Conservation (phyloP, 2,113 vertebrate species). For the Romanogobio albipinnatus region DNA sequence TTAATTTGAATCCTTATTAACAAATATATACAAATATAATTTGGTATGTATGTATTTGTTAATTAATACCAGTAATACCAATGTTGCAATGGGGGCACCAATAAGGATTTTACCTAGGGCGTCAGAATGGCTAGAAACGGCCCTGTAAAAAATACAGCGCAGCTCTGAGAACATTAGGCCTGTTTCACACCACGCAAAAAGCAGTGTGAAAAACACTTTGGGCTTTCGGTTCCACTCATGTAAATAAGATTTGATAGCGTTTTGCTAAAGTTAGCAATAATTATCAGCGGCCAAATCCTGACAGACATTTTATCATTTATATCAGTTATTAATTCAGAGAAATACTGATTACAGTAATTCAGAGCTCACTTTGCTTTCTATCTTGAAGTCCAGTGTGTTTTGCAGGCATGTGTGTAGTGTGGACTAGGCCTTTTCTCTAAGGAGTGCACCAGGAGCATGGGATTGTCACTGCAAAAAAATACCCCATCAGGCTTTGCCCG, state of each 20-base stretch:
- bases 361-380: background rate
- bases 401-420: background rate
- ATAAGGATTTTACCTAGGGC: no score
- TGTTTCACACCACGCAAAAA: background rate
- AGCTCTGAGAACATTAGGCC: background rate
- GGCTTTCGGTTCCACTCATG: background rate
- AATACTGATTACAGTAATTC: background rate
- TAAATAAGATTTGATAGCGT: background rate
- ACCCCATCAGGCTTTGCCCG: constrained; percentile 11
- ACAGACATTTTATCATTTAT: background rate
- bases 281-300: background rate
- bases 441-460: background rate
- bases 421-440: background rate
- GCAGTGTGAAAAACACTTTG: background rate
- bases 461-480: background rate
- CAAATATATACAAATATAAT: no score
- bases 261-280: background rate
- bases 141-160: background rate
- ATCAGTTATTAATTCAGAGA: background rate
- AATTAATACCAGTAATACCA: no score
- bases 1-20: no score
- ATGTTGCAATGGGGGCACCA: no score
- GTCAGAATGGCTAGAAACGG: no score
- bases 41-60: no score
- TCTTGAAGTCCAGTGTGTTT: no score